phyloP scores from a whole-genome alignment of 2,797 vertebrate genomes.

The Syngnathus rostellatus region DNA sequence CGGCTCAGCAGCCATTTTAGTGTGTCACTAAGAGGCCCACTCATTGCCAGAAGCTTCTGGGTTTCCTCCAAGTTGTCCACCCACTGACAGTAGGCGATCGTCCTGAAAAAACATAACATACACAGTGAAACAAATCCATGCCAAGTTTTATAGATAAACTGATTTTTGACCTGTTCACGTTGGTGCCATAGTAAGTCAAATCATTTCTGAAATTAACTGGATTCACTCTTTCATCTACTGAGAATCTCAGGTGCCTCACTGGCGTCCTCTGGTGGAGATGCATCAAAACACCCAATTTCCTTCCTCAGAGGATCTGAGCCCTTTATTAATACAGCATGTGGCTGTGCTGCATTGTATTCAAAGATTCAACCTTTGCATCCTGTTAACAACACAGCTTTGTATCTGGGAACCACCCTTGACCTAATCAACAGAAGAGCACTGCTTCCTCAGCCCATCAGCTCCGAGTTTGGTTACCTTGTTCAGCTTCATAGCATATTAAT shows the following conservation, averaged over 20 bases:
- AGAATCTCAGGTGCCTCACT: background rate
- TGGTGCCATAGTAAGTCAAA: no score
- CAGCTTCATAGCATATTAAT: background rate
- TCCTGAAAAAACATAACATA: constrained; percentile 64
- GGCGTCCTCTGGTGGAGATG: background rate
- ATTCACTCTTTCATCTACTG: no score
- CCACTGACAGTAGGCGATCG: constrained; percentile 96
- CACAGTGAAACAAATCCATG: background rate
- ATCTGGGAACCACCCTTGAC: background rate
- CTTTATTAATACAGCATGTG: background rate
- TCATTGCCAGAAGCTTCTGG: constrained; percentile 84
- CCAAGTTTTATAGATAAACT: no score
- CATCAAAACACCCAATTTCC: no score
- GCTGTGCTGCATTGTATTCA: background rate
- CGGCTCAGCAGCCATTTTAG: constrained; percentile 92
- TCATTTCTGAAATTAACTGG: background rate
- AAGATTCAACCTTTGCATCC: background rate
- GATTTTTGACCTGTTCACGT: no score
- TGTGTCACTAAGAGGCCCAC: constrained; percentile 86
- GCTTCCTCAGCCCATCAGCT: background rate
- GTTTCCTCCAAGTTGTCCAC: constrained; percentile 95
- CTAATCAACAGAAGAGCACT: background rate
- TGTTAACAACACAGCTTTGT: background rate
- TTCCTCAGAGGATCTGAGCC: background rate
- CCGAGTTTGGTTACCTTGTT: background rate